Conservation (phyloP, 1,140 invertebrate species). For the Drosophila punjabiensis region DNA sequence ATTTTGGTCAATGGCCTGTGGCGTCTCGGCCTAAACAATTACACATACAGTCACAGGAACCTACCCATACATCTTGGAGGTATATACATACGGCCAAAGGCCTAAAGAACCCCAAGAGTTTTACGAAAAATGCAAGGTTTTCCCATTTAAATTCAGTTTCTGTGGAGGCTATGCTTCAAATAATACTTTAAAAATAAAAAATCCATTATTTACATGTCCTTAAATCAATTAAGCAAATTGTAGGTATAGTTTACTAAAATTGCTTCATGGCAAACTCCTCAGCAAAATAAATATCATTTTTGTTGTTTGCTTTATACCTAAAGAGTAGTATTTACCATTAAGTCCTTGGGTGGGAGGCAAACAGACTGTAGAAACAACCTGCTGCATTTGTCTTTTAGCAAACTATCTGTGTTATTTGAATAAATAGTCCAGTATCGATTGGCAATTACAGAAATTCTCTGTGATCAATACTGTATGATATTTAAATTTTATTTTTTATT, state of each 20-base stretch:
- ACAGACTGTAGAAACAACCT: no score
- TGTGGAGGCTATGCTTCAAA: neutral
- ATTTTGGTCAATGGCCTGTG: constrained; percentile 79
- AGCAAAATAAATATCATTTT: neutral
- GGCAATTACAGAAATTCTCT: no score
- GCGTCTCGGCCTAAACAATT: constrained; percentile 29
- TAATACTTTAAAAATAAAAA: neutral
- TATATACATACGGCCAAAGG: neutral
- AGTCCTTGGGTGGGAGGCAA: no score
- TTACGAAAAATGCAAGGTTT: neutral
- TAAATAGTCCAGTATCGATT: no score
- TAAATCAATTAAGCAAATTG: neutral
- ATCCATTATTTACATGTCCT: neutral
- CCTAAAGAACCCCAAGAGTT: neutral
- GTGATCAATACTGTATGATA: no score
- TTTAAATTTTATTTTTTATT: no score
- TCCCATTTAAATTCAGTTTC: neutral
- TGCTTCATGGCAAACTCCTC: neutral
- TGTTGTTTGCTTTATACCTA: no score
- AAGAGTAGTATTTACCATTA: no score
- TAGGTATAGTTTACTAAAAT: neutral
- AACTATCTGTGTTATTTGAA: no score
- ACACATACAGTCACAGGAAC: constrained; percentile 3
- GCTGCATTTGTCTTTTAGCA: no score
- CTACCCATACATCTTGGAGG: neutral